A percentile compares a stretch with the other conserved stretches of the same genome.
phyloP scores from a whole-genome alignment of 1,140 invertebrate genomes.

The Diorhabda carinulata region DNA sequence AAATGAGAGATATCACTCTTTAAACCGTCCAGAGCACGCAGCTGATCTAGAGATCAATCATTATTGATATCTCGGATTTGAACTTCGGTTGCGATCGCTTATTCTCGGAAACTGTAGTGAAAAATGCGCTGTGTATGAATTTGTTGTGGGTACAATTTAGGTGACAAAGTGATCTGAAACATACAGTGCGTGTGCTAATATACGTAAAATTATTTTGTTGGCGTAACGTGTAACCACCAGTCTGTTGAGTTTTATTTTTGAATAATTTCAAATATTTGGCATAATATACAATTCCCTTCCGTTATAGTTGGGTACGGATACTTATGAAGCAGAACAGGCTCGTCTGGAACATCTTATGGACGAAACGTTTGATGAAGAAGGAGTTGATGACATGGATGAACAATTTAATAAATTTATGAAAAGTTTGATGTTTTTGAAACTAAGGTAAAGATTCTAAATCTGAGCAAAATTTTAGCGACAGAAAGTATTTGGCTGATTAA shows the following conservation, averaged over 20 bases:
- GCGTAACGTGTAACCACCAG: neutral
- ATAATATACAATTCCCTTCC: neutral
- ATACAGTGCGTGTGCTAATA: neutral
- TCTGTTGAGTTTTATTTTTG: slow-evolving; percentile 5
- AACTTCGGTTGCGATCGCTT: too few relatives aligned
- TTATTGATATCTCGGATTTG: too few relatives aligned
- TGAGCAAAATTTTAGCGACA: neutral
- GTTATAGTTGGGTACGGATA: neutral
- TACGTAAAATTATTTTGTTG: neutral
- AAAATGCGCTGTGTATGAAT: too few relatives aligned
- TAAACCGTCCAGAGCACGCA: too few relatives aligned
- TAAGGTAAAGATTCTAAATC: neutral
- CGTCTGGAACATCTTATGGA: neutral
- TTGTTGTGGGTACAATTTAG: neutral
- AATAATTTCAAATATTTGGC: neutral
- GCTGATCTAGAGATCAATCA: too few relatives aligned
- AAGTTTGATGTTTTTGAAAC: neutral
- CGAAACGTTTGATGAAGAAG: slow-evolving; percentile 7
- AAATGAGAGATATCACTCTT: too few relatives aligned
- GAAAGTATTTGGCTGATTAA: neutral
- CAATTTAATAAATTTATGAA: neutral
- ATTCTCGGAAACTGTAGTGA: too few relatives aligned
- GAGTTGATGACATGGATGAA: neutral
- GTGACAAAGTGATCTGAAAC: slow-evolving; percentile 6
- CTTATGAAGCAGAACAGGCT: neutral